Evolutionary conservation across 1,140 invertebrate species (phyloP).

Genomic region (Penaeus indicus): DNA sequence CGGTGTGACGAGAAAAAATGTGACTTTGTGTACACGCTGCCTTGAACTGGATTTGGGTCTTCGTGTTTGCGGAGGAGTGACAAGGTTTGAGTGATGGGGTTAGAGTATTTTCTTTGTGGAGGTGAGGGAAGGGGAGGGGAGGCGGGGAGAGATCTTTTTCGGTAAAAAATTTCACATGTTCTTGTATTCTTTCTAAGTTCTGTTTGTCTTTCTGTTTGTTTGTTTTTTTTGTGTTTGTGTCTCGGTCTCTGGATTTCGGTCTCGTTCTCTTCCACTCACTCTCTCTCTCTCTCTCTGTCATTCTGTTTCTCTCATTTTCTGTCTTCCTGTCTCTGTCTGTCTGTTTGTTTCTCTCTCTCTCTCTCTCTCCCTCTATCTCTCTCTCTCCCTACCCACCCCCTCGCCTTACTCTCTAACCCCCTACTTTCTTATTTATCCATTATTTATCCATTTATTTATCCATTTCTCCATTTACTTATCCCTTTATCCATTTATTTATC

Average conservation of each 20-base stretch:
- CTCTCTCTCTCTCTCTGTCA: constrained; percentile 6
- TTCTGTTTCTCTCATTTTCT: constrained; percentile 3
- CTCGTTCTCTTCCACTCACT: not conserved
- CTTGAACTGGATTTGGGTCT: no score
- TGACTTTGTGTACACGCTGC: no score
- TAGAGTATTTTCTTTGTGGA: no score
- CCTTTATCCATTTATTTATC: no score
- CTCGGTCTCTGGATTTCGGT: not conserved
- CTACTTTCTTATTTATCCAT: no score
- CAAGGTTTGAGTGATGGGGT: no score
- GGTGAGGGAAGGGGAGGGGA: no score
- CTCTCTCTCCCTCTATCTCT: not conserved
- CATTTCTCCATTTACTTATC: no score
- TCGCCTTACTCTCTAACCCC: not conserved
- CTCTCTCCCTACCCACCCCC: not conserved
- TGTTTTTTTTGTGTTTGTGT: constrained; percentile 1
- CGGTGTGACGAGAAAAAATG: no score
- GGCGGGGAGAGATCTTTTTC: not conserved
- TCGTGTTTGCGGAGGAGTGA: no score
- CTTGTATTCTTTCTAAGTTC: not conserved
- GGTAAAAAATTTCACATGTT: not conserved
- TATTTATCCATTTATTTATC: no score
- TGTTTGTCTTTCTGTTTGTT: not conserved
- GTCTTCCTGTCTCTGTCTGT: not conserved
- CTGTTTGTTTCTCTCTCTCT: not conserved